These are phyloP conservation scores for Drosophila baimaii DNA, from an alignment of 1,140 invertebrate genomes.

Conservation along the genomic window DNA sequence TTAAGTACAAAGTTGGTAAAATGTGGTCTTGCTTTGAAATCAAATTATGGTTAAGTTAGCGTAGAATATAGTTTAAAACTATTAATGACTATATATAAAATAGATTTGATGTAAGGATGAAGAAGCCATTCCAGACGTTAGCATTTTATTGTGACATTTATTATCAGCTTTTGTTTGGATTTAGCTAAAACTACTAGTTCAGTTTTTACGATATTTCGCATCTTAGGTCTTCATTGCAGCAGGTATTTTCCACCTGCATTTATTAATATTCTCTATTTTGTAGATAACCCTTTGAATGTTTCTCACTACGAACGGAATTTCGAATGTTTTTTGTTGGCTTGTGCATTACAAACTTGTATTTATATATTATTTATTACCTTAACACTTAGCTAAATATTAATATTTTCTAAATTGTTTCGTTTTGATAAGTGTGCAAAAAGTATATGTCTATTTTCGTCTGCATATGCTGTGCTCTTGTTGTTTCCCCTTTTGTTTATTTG, in stretches of 20 bases:
- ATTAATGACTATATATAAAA: slow-evolving; percentile 37
- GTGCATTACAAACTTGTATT: too few species aligned
- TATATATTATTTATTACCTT: slow-evolving; percentile 31
- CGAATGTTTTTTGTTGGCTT: slow-evolving; percentile 62
- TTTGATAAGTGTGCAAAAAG: slow-evolving; percentile 38
- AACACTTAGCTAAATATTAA: slow-evolving; percentile 27
- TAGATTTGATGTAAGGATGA: slow-evolving; percentile 21
- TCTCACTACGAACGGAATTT: slow-evolving; percentile 65
- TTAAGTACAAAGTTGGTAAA: slow-evolving; percentile 68
- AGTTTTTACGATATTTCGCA: slow-evolving; percentile 25
- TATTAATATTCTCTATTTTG: neutral
- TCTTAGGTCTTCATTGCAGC: slow-evolving; percentile 21
- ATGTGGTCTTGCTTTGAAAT: slow-evolving; percentile 20
- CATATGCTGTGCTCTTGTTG: slow-evolving; percentile 25
- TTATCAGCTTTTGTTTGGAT: slow-evolving; percentile 1
- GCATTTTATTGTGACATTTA: slow-evolving; percentile 11
- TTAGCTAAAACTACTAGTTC: slow-evolving; percentile 25
- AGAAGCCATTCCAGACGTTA: slow-evolving; percentile 25
- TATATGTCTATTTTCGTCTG: slow-evolving; percentile 22
- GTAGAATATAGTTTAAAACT: slow-evolving; percentile 52
- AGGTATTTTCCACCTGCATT: slow-evolving; percentile 7
- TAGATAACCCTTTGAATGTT: slow-evolving; percentile 35
- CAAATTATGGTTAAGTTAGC: slow-evolving; percentile 21
- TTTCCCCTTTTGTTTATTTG: slow-evolving; percentile 39
- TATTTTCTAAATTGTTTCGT: slow-evolving; percentile 39